phyloP scores from a whole-genome alignment of 2,113 vertebrate species.

The Zapornia atra region DNA sequence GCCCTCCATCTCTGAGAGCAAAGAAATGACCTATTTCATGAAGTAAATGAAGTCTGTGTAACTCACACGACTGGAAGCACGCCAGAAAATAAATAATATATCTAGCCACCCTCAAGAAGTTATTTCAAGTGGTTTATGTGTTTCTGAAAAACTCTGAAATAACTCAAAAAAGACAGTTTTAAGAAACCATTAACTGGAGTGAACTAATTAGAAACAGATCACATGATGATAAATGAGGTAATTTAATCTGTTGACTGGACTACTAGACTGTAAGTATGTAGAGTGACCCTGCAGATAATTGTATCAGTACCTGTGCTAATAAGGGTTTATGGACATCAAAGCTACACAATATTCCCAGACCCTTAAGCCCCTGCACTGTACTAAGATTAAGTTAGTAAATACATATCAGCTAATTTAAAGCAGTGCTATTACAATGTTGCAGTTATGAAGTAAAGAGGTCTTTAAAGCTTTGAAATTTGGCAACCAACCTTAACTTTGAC shows the following conservation, averaged over 20 bases:
- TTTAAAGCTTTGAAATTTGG: slow-evolving; percentile 57
- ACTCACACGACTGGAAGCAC: neutral
- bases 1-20: neutral
- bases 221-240: slow-evolving; percentile 58
- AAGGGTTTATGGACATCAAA: slow-evolving; percentile 58
- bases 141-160: neutral
- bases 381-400: slow-evolving; percentile 44
- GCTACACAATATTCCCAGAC: neutral
- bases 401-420: slow-evolving; percentile 42
- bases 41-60: neutral
- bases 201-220: slow-evolving; percentile 64
- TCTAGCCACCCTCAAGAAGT: neutral
- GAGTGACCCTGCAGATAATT: slow-evolving; percentile 45
- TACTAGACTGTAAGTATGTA: slow-evolving; percentile 12
- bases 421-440: slow-evolving; percentile 7
- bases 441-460: slow-evolving; percentile 15
- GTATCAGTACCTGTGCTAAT: slow-evolving; percentile 57
- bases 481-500: slow-evolving; percentile 41
- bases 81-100: slow-evolving; percentile 42
- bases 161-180: slow-evolving; percentile 25
- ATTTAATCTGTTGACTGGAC: slow-evolving; percentile 39
- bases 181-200: slow-evolving; percentile 47
- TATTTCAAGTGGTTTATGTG: slow-evolving; percentile 54
- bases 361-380: neutral
- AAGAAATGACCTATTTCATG: neutral